Evolutionary conservation across 1,140 invertebrate genomes (phyloP), one percentile per base, ranked within the genome.

Genomic region (Drosophila jambulina): DNA sequence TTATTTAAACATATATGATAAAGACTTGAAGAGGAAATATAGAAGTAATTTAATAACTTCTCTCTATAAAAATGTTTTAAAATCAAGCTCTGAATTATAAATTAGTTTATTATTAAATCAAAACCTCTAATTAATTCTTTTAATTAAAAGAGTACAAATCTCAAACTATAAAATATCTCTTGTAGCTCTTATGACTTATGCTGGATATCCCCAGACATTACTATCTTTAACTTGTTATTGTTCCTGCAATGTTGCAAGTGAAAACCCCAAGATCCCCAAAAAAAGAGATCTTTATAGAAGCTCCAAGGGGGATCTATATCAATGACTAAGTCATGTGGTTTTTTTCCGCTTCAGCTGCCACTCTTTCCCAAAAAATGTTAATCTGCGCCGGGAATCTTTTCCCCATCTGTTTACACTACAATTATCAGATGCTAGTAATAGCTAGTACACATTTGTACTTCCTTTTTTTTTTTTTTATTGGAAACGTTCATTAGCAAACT

Each of bases 331-430:
- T 49, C 29, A 27, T 36, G 53, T 1, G 53, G 69, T 21, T 70
- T 72, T 72, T 72, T 72, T 72, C 34, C 67, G 43, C 29, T 49
- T 27, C 53, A 36, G 12, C 67, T 59, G n/a, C 40, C 53, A 42
- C 36, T 71, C 46, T 72, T 36, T 49, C 38, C 42, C 12, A 43
- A 72, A 59, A 49, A 34, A 38, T 46, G 10, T 19, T 29, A 49
- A 45, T 40, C 17, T 43, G 21, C 32, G 8, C 34, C 23, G 64
- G 42, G 51, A 32, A 69, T 53, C 51, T 29, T 19, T 13, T 42
- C n/a, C 6, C 0, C n/a, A 29, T 32, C 23, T 60, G 29, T 60
- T 72, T 72, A 60, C 54, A 43, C 42, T 12, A 19, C 21, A 72
- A 72, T 72, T 72, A 72, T 36, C 53, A 51, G 53, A 42, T 36